Evolutionary conservation across 2,113 vertebrate species (phyloP).

Genomic region (Apodemus sylvaticus): DNA sequence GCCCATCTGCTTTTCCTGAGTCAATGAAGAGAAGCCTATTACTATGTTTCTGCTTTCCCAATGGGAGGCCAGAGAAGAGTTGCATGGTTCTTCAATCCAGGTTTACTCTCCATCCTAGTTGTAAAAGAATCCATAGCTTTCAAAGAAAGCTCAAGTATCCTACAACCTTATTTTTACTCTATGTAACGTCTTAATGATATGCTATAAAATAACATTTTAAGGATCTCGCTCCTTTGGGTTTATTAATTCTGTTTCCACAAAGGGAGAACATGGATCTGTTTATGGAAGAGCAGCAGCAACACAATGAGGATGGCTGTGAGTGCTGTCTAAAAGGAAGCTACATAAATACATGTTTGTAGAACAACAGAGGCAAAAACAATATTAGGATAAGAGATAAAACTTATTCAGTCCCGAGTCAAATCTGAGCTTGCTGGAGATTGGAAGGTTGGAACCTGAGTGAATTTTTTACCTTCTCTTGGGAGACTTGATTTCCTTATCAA

Average conservation of each 20-base stretch:
- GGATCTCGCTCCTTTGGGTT: neutral
- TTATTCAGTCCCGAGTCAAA: neutral
- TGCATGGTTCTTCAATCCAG: conserved; percentile 69
- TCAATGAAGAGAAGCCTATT: conserved; percentile 62
- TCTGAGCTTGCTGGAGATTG: neutral
- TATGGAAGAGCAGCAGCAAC: neutral
- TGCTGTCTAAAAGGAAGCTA: neutral
- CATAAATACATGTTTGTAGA: neutral
- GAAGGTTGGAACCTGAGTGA: neutral
- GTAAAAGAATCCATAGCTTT: conserved; percentile 56
- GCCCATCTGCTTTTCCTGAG: conserved; percentile 46
- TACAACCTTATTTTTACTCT: conserved; percentile 32
- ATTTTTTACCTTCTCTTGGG: neutral
- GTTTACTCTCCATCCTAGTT: conserved; percentile 59
- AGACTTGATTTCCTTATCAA: neutral
- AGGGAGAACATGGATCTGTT: neutral
- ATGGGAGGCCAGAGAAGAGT: conserved; percentile 66
- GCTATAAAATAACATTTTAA: conserved; percentile 13
- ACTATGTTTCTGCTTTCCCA: conserved; percentile 52
- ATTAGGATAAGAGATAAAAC: neutral
- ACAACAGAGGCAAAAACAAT: neutral
- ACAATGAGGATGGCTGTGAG: neutral
- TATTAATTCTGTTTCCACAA: conserved; percentile 29
- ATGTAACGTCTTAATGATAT: conserved; percentile 6
- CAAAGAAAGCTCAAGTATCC: conserved; percentile 43